Evolutionary conservation across 2,113 vertebrate genomes (phyloP).

Genomic region (Petroica traversi): DNA sequence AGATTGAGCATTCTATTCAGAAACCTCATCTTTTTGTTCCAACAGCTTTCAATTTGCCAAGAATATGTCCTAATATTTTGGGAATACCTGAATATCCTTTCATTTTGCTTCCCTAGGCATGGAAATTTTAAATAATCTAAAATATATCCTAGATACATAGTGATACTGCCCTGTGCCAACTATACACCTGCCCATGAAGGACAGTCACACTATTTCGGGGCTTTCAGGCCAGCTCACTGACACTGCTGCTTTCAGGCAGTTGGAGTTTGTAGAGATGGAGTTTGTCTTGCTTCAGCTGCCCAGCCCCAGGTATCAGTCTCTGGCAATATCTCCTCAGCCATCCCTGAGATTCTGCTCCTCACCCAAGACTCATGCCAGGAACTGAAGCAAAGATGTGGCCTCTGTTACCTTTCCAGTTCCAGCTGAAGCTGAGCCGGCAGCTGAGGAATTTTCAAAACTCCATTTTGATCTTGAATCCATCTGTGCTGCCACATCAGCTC

Average conservation of each 20-base stretch:
- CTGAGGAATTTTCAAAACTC: background rate
- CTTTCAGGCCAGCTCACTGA: background rate
- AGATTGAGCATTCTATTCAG: background rate
- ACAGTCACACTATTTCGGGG: rapidly evolving
- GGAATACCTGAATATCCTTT: background rate
- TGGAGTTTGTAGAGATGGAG: background rate
- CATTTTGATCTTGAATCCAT: background rate
- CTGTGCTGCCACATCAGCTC: rapidly evolving
- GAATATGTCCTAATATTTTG: background rate
- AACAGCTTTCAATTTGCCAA: background rate
- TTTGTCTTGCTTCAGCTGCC: background rate
- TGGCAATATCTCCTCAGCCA: background rate
- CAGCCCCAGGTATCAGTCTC: background rate
- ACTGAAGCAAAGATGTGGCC: background rate
- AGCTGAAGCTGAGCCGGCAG: background rate
- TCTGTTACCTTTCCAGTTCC: background rate
- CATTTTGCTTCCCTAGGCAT: background rate
- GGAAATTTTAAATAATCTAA: background rate
- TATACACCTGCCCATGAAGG: background rate
- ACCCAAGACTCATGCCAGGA: background rate
- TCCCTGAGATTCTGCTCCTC: background rate
- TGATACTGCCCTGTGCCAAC: background rate
- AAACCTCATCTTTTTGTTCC: background rate
- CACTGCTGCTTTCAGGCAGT: background rate
- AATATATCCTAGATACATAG: background rate